These are phyloP conservation scores for Phyto melanocephala DNA, from an alignment of 2,888 invertebrate genomes.

Conservation along the genomic window DNA sequence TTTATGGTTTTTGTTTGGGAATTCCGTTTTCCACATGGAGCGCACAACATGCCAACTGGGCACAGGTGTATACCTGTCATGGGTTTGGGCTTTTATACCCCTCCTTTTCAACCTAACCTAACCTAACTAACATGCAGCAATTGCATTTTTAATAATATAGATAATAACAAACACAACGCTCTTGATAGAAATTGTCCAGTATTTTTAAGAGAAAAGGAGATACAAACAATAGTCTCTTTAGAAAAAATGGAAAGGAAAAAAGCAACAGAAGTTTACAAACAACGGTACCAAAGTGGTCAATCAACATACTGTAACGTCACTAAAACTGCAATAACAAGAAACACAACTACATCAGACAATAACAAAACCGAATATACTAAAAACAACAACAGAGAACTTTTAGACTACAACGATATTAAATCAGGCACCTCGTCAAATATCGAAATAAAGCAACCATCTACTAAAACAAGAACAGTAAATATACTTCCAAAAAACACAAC, in stretches of 20 bases:
- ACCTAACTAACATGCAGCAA: slow-evolving; percentile 11
- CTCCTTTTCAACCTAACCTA: too few species aligned
- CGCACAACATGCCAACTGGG: too few species aligned
- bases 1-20: too few species aligned
- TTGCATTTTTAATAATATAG: neutral
- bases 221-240: slow-evolving; percentile 37
- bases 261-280: slow-evolving; percentile 14
- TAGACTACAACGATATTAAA: neutral
- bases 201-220: slow-evolving; percentile 46
- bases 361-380: neutral
- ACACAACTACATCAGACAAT: neutral
- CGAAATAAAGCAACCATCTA: neutral
- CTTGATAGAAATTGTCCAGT: slow-evolving; percentile 19
- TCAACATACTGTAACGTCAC: neutral
- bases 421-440: neutral
- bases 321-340: too few species aligned
- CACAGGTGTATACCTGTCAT: too few species aligned
- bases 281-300: slow-evolving; percentile 20
- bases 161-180: neutral
- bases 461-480: neutral
- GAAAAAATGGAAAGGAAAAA: slow-evolving; percentile 34
- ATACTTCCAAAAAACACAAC: slow-evolving; percentile 1
- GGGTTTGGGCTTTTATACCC: too few species aligned
- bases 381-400: neutral
- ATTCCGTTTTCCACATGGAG: too few species aligned